These are phyloP conservation scores for Podotricha telesiphe DNA, from an alignment of 2,888 invertebrate genomes.

Conservation along the genomic window DNA sequence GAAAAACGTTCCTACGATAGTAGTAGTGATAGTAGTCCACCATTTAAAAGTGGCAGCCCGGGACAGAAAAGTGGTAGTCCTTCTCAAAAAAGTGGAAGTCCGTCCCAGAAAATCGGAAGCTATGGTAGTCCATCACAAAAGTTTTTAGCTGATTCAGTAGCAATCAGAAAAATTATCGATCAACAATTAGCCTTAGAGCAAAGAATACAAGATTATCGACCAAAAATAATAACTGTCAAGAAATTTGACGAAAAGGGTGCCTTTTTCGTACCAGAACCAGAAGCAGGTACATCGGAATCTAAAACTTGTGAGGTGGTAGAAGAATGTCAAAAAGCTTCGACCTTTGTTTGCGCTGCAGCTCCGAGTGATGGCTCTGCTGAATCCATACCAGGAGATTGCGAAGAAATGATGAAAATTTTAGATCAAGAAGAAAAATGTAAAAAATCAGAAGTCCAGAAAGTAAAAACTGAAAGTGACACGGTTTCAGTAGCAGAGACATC, in stretches of 20 bases:
- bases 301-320: slow-evolving; percentile 63
- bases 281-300: slow-evolving; percentile 53
- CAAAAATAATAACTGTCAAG: slow-evolving; percentile 76
- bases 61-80: slow-evolving; percentile 66
- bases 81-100: slow-evolving; percentile 71
- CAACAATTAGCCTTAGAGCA: slow-evolving; percentile 78
- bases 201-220: slow-evolving; percentile 66
- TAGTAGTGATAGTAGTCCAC: slow-evolving; percentile 85
- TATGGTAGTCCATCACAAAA: slow-evolving; percentile 77
- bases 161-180: slow-evolving; percentile 77
- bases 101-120: slow-evolving; percentile 76
- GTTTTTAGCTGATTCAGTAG: slow-evolving; percentile 75
- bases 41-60: slow-evolving; percentile 75
- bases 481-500: slow-evolving; percentile 72
- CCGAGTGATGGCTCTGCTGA: slow-evolving; percentile 79
- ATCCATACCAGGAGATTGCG: slow-evolving; percentile 84
- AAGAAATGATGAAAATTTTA: slow-evolving; percentile 83
- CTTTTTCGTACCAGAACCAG: slow-evolving; percentile 74
- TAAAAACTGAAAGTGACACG: slow-evolving; percentile 63
- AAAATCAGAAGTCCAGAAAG: slow-evolving; percentile 48
- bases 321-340: slow-evolving; percentile 71
- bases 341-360: slow-evolving; percentile 77
- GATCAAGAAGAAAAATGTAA: slow-evolving; percentile 79
- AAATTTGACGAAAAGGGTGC: slow-evolving; percentile 78
- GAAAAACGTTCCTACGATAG: slow-evolving; percentile 82